These are phyloP conservation scores for Conger conger DNA, from an alignment of 2,113 vertebrate species.

Conservation along the genomic window DNA sequence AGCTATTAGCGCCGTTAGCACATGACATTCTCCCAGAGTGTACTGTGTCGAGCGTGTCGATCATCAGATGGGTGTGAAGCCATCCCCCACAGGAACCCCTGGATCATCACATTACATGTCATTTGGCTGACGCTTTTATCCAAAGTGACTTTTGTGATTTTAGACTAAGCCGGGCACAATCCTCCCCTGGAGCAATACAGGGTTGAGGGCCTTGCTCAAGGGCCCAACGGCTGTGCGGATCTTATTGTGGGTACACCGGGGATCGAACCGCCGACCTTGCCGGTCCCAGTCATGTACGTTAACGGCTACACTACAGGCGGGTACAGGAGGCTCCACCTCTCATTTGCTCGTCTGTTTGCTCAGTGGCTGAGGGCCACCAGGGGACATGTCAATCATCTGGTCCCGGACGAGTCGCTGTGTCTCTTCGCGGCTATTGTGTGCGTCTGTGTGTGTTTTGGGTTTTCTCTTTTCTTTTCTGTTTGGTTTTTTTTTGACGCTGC, in stretches of 20 bases:
- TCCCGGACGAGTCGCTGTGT: slow-evolving; percentile 7
- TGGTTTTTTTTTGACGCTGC: background rate
- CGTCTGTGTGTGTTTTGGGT: slow-evolving; percentile 18
- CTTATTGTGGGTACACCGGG: too few species aligned
- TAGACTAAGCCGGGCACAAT: too few species aligned
- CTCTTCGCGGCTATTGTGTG: slow-evolving; percentile 39
- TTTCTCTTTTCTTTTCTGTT: background rate
- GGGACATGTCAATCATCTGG: background rate
- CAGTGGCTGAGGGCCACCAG: background rate
- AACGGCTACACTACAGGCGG: background rate
- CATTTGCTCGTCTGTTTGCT: background rate
- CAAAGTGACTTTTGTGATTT: too few species aligned
- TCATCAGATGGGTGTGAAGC: background rate
- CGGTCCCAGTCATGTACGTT: too few species aligned
- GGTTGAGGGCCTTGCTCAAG: too few species aligned
- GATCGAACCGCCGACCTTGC: too few species aligned
- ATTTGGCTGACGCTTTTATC: too few species aligned
- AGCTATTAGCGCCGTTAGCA: slow-evolving; percentile 45
- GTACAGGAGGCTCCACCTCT: background rate
- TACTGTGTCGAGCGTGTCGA: slow-evolving; percentile 3
- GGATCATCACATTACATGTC: too few species aligned
- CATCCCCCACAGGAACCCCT: background rate
- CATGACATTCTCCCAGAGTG: slow-evolving; percentile 24
- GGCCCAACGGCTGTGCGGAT: too few species aligned
- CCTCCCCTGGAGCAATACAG: too few species aligned